phyloP scores from a whole-genome alignment of 1,140 invertebrate species.

The Sitodiplosis mosellana region DNA sequence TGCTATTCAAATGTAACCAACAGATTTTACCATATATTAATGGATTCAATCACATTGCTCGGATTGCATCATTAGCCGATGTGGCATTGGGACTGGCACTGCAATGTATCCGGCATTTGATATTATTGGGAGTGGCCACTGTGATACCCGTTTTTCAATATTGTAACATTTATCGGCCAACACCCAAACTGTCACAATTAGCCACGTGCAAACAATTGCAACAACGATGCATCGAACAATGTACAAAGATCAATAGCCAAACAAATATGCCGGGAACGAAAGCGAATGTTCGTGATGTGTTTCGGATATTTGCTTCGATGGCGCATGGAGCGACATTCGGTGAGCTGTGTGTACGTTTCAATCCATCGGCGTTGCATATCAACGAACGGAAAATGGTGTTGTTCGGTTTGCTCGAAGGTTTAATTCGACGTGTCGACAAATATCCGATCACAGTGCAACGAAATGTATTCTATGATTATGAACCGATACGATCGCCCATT shows the following conservation, averaged over 20 bases:
- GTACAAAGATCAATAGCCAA: slow-evolving; percentile 30
- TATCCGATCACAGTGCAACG: slow-evolving; percentile 4
- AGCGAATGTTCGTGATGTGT: slow-evolving; percentile 51
- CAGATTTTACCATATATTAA: slow-evolving; percentile 61
- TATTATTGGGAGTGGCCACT: slow-evolving; percentile 53
- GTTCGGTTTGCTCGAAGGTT: slow-evolving; percentile 67
- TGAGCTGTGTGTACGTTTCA: slow-evolving; percentile 61
- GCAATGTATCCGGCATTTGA: slow-evolving; percentile 75
- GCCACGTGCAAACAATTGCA: slow-evolving; percentile 47
- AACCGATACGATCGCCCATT: not conserved
- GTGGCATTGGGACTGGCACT: slow-evolving; percentile 83
- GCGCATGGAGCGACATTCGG: slow-evolving; percentile 63
- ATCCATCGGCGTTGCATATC: slow-evolving; percentile 52
- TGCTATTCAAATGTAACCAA: slow-evolving; percentile 6
- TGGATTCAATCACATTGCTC: slow-evolving; percentile 72
- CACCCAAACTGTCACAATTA: slow-evolving; percentile 52
- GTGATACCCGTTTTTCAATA: slow-evolving; percentile 83
- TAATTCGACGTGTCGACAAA: slow-evolving; percentile 49
- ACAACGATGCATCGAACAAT: slow-evolving; percentile 49
- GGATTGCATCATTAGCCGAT: slow-evolving; percentile 62
- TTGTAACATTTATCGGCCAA: slow-evolving; percentile 72
- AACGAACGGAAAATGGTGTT: slow-evolving; percentile 67
- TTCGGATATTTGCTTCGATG: slow-evolving; percentile 65
- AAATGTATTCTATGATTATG: slow-evolving; percentile 4
- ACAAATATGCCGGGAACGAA: not conserved